phyloP scores from a whole-genome alignment of 2,888 invertebrate species.

The Stramonita haemastoma region DNA sequence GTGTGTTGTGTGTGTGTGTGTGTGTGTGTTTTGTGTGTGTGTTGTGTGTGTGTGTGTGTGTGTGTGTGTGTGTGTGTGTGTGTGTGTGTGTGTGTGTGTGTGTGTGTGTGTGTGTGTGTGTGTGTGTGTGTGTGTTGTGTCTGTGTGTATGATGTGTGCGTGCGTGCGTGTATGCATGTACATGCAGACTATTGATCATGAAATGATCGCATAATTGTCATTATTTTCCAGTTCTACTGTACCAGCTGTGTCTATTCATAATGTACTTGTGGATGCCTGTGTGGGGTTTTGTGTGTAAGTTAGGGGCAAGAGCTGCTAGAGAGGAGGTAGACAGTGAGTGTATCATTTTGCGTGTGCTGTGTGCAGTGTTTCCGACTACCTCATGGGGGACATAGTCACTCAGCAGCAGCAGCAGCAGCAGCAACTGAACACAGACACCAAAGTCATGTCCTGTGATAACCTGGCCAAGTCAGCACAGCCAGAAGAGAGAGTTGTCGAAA shows the following conservation, averaged over 20 bases:
- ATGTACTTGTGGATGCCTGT: too few relatives aligned
- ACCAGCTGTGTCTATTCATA: too few relatives aligned
- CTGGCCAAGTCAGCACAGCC: neutral
- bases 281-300: too few relatives aligned
- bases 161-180: too few relatives aligned
- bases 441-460: conserved; percentile 66
- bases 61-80: neutral
- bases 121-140: neutral
- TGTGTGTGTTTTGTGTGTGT: neutral
- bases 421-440: conserved; percentile 71
- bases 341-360: neutral
- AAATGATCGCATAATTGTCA: too few relatives aligned
- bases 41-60: neutral
- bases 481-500: neutral
- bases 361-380: conserved; percentile 78
- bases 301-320: too few relatives aligned
- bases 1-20: neutral
- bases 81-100: neutral
- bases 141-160: neutral
- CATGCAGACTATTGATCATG: too few relatives aligned
- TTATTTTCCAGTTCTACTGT: too few relatives aligned
- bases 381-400: conserved; percentile 79
- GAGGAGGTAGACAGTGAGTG: too few relatives aligned
- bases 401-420: conserved; percentile 56
- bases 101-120: neutral